Evolutionary conservation across 2,113 vertebrate genomes (phyloP).

Genomic region (Sterrhoptilus dennistouni): DNA sequence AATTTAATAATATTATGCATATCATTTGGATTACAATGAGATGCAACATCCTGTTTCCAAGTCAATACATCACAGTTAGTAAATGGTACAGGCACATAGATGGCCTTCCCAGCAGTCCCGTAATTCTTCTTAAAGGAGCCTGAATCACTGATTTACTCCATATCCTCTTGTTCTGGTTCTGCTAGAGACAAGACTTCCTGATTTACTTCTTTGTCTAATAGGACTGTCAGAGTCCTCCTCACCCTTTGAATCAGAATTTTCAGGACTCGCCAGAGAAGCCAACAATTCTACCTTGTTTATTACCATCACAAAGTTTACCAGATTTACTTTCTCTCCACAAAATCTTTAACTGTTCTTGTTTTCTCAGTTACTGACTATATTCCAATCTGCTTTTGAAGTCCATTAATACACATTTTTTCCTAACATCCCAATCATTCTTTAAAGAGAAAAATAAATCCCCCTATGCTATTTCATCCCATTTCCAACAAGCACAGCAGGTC

Average conservation of each 20-base stretch:
- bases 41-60: neutral
- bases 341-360: neutral
- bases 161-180: neutral
- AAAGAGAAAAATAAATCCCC: neutral
- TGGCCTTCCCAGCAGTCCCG: neutral
- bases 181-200: neutral
- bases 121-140: neutral
- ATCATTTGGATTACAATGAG: neutral
- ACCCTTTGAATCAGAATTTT: neutral
- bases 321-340: neutral
- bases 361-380: neutral
- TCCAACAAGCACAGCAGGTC: neutral
- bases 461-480: neutral
- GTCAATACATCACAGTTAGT: neutral
- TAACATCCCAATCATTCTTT: neutral
- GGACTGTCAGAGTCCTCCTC: neutral
- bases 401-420: neutral
- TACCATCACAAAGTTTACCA: neutral
- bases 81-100: neutral
- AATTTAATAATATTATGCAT: neutral
- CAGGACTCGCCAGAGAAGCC: neutral
- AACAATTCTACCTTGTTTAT: neutral
- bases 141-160: neutral
- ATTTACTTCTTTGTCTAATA: neutral
- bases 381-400: neutral